phyloP scores from a whole-genome alignment of 2,888 invertebrate species.

The Thymelicus sylvestris region DNA sequence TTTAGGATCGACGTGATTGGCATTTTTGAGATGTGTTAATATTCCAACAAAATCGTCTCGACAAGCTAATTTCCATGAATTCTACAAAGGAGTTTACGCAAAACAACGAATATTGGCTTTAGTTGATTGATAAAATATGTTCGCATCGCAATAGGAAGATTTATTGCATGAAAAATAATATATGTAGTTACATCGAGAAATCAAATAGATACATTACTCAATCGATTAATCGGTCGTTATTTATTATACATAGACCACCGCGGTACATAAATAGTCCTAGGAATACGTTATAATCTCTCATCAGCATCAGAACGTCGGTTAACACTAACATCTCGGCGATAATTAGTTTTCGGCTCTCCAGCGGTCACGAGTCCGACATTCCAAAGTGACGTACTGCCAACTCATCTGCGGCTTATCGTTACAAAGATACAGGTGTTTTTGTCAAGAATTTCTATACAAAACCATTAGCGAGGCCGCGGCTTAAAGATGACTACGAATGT shows the following conservation, averaged over 20 bases:
- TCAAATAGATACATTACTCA: not conserved
- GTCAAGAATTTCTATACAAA: slow-evolving; percentile 61
- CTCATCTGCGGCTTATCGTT: slow-evolving; percentile 67
- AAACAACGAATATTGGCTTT: not conserved
- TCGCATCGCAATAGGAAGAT: too few species aligned
- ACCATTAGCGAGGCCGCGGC: slow-evolving; percentile 48
- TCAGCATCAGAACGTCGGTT: slow-evolving; percentile 47
- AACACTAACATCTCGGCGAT: slow-evolving; percentile 58
- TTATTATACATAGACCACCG: not conserved
- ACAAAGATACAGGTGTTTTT: slow-evolving; percentile 68
- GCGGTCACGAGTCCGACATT: slow-evolving; percentile 72
- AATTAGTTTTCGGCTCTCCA: slow-evolving; percentile 71
- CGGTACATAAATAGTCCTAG: not conserved
- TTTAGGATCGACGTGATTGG: slow-evolving; percentile 25
- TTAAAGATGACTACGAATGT: slow-evolving; percentile 51
- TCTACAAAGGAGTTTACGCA: slow-evolving; percentile 5
- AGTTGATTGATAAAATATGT: not conserved
- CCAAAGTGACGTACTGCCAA: slow-evolving; percentile 61
- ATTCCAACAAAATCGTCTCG: slow-evolving; percentile 37
- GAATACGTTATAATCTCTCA: slow-evolving; percentile 11
- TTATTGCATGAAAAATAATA: too few species aligned
- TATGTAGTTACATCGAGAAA: too few species aligned
- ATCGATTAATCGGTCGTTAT: not conserved
- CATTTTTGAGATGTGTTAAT: slow-evolving; percentile 29
- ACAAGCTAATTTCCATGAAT: slow-evolving; percentile 16